Base-by-base conservation (phyloP, 2,113 vertebrate species). In the Poeciliopsis prolifica region DNA sequence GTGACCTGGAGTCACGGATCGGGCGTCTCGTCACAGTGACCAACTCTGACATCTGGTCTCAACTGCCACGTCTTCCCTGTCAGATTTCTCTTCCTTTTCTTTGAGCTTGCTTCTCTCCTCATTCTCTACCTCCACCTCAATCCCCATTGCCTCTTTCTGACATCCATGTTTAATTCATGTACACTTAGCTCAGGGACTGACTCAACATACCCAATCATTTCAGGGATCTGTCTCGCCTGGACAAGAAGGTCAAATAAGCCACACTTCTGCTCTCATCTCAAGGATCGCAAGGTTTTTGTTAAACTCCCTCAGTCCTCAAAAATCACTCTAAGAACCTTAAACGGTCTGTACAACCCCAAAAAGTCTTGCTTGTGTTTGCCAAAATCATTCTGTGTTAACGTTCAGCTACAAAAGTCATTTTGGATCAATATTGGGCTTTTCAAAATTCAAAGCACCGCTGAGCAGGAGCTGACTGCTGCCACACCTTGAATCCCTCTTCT, bases 101-200 rank as follows among this genome's bases (percentile, higher is more conserved):
- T 48, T 13, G 33, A 37, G 37, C 29, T 24, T 70, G 22, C 24
- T 70, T 19, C 42, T 61, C 68, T 67, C 61, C 60, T 67, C 65
- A 48, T 63, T 79, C 40, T 58, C 48, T 54, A 14, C 28, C 8
- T 73, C 64, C 33, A 15, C 77, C 54, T 17, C 11, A 44, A 35
- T 30, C 48, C 54, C 69, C 61, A 60, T 40, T 61, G 60, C 74
- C 61, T 33, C 3, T 66, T 61, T 66, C 73, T 70, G 65, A 81
- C 64, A 58, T 26, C 72, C 31, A 78, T 88, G 73, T 60, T 76
- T 85, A 82, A 88, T 91, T 91, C 78, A 90, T 88, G 78, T 48
- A 48, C 19, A 62, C 22, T 68, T 77, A 70, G 75, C 74, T 74
- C 54, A 63, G 68, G 71, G 65, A 80, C 48, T 31, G 5, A 64